Evolutionary conservation across 2,113 vertebrate genomes (phyloP), one percentile per base, ranked within the genome.

Genomic region (Apistogramma diplotaenia): DNA sequence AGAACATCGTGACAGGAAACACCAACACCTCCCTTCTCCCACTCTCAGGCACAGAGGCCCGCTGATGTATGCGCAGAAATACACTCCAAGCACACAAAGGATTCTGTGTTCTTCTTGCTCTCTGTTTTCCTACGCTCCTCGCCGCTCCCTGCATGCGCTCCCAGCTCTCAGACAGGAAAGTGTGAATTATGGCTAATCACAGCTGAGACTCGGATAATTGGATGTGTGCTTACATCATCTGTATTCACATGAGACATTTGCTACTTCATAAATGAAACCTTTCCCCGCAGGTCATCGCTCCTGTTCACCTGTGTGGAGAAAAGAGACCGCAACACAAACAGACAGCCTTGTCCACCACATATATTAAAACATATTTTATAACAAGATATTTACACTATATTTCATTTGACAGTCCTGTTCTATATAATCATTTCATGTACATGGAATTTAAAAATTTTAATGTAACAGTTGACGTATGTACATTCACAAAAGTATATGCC

Each of bases 181-280:
- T 90, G 87, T 90, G 86, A 88, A 91, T 87, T 80, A 85, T 74
- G 57, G 79, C 78, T 90, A 85, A 91, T 88, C 81, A 85, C 54
- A 57, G 77, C 35, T 37, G 62, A 33, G 81, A 80, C 72, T 43
- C 76, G 78, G 62, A 85, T 86, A 35, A 90, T 82, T 91, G 84
- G 60, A 23, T 74, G 31, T 33, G 43, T 25, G 3, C 65, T 73
- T 82, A 82, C 55, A 83, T 87, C 25, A 19, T 43, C 74, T 53
- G 37, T 33, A 9, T 76, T 75, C 56, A 84, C 19, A 71, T 19
- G 58, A 62, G 31, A 73, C 31, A 57, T 31, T 86, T 65, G 73
- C 51, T 31, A 1, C 43, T 76, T 73, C 57, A 40, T 80, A 73
- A 13, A 18, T 3, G 9, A 55, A 4, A 18, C 72, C 58, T 37